Conservation (phyloP, 2,888 invertebrate species). For the Lasioglossum vierecki region DNA sequence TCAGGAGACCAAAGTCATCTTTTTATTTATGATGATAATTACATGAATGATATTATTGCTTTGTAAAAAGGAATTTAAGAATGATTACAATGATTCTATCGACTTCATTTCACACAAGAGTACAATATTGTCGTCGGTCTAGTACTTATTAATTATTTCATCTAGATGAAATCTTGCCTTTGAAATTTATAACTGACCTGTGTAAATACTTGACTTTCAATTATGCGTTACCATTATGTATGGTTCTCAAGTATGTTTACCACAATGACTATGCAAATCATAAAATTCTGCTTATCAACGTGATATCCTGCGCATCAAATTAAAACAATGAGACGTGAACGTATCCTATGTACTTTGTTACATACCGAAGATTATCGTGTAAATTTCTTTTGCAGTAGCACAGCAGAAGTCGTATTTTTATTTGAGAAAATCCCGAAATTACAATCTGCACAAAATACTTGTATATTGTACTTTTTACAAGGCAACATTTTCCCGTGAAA, state of each 20-base stretch:
- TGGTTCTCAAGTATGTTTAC: conserved; percentile 43
- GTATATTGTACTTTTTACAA: conserved; percentile 51
- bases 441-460: conserved; percentile 40
- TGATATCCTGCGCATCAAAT: conserved; percentile 2
- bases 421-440: conserved; percentile 26
- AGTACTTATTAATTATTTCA: conserved; percentile 17
- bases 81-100: conserved; percentile 10
- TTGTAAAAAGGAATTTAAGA: conserved; percentile 45
- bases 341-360: conserved; percentile 6
- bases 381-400: conserved; percentile 28
- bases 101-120: conserved; percentile 15
- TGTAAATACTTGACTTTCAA: conserved; percentile 37
- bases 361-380: conserved; percentile 21
- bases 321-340: conserved; percentile 12
- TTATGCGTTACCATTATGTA: conserved; percentile 31
- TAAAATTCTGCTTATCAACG: conserved; percentile 27
- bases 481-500: conserved; percentile 31
- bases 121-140: not conserved
- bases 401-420: conserved; percentile 5
- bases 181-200: not conserved
- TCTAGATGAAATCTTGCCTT: conserved; percentile 28
- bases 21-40: conserved; percentile 27
- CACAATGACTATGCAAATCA: conserved; percentile 34
- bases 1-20: conserved; percentile 36
- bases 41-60: conserved; percentile 29